Conservation (phyloP, 2,113 vertebrate genomes). For the Phaethon lepturus region DNA sequence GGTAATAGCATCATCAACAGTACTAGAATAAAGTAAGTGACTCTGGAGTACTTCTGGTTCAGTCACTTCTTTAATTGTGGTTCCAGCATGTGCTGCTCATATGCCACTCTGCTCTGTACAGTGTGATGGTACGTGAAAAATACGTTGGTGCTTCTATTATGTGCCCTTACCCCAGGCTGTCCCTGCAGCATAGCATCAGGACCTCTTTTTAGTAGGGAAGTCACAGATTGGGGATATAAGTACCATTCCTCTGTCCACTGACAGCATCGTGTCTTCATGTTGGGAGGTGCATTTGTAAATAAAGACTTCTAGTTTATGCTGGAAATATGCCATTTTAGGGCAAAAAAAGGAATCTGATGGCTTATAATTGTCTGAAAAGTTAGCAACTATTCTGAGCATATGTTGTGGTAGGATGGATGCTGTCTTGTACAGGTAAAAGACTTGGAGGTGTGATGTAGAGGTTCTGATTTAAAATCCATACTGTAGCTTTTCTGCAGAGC, state of each 20-base stretch:
- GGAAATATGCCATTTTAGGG: not conserved
- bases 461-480: not conserved
- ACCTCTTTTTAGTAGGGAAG: not conserved
- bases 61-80: not conserved
- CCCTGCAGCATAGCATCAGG: too few species aligned
- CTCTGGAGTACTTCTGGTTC: not conserved
- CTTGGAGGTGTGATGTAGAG: not conserved
- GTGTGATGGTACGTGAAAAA: not conserved
- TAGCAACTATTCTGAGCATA: not conserved
- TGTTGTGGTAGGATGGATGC: not conserved
- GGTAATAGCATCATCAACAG: not conserved
- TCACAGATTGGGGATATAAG: not conserved
- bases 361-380: not conserved
- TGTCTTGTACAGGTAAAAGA: not conserved
- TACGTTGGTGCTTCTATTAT: rapidly evolving
- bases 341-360: not conserved
- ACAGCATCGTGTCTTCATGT: not conserved
- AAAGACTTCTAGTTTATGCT: not conserved
- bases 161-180: not conserved
- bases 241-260: not conserved
- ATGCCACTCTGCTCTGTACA: not conserved
- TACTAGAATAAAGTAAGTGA: not conserved
- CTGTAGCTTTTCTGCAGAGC: not conserved
- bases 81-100: not conserved
- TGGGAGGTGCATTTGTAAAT: not conserved